Evolutionary conservation across 2,113 vertebrate genomes (phyloP), one percentile per base, ranked within the genome.

Genomic region (Desmodus rotundus): DNA sequence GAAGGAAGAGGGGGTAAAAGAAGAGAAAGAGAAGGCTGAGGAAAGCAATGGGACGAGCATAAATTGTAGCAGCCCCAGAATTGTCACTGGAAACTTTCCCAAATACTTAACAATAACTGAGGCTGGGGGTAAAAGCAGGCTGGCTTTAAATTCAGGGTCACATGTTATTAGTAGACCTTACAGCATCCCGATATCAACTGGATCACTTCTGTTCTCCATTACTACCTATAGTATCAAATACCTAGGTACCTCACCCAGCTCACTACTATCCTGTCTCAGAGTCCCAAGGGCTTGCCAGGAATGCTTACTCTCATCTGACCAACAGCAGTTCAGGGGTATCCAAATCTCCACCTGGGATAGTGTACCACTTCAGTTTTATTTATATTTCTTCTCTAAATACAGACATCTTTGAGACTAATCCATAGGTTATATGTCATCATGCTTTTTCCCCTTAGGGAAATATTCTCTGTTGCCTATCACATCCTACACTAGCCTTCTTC

Each of bases 151-250:
- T 88, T 65, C 47, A 38, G 11, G 31, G 20, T 9, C 22, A 56
- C 16, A 33, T 2, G 1, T 47, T 73, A 26, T 73, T 73, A 73
- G 9, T 73, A 73, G 7, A n/a, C 3, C 47, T 88, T 36, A 14
- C 0, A 77, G 50, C 17, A 70, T 20, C 22, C 20, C 24, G 52
- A 11, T 67, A 36, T 20, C 19, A 54, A 4, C 9, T 0, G 0
- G 19, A 31, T 87, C 67, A 36, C 26, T 47, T 83, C 11, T 56
- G 0, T 56, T 63, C 38, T 56, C 20, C 24, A 36, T 41, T 63
- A 24, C 13, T 28, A 45, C 15, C 14, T 77, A 28, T 17, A 3
- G 1, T 52, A 47, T 36, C 50, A 54, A 63, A 63, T 31, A 31
- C 20, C 31, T 52, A 47, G 15, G 1, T 12, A n/a, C 12, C 26